A percentile compares a stretch with the other conserved stretches of the same genome.
Conservation (phyloP, 2,113 vertebrate genomes). For the Lonchura striata region DNA sequence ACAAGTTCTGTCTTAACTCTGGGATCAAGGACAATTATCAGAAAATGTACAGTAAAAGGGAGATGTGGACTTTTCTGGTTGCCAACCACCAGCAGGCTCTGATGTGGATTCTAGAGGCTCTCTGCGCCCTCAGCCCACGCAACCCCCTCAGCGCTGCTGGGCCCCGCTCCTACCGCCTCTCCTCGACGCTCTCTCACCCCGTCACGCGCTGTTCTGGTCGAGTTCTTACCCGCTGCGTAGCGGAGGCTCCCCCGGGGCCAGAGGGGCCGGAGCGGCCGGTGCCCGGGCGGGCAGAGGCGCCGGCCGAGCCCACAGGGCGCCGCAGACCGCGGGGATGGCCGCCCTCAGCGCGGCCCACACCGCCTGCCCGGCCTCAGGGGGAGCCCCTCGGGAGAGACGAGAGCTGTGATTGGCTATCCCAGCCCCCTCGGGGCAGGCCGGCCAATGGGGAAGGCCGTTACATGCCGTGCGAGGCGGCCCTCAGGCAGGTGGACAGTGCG, state of each 20-base stretch:
- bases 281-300: background rate
- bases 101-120: background rate
- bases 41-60: background rate
- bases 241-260: no score
- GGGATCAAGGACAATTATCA: background rate
- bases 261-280: no score
- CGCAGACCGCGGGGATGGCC: fast-evolving
- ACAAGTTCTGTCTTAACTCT: background rate
- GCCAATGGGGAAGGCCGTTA: background rate
- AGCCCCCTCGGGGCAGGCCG: background rate
- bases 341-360: fast-evolving
- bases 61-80: background rate
- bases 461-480: fast-evolving
- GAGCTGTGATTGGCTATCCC: background rate
- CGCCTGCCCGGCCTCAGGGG: background rate
- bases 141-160: background rate
- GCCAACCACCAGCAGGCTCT: background rate
- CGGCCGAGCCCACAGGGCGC: fast-evolving
- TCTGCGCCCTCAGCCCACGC: no score
- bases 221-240: background rate
- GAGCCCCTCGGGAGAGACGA: fast-evolving
- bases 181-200: fast-evolving
- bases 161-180: background rate
- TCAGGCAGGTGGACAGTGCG: fast-evolving
- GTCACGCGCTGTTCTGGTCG: fast-evolving